A percentile compares a stretch with the other conserved stretches of the same genome.
Conservation (phyloP, 2,888 invertebrate species). For the Phytoseiulus persimilis region DNA sequence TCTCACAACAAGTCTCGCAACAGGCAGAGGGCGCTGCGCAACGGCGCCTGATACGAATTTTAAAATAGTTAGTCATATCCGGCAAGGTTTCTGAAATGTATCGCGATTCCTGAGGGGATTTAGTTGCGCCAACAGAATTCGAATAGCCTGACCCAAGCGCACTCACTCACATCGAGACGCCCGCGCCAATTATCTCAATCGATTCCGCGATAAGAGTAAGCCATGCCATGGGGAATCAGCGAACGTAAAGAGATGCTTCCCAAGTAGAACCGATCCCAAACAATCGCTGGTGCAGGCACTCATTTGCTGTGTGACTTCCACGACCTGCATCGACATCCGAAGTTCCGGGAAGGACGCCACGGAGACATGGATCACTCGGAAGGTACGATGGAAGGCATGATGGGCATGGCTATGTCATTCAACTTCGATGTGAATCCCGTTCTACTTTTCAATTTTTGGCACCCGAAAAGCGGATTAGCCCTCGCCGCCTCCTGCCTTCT, state of each 20-base stretch:
- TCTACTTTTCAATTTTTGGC: background rate
- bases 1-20: too few species aligned
- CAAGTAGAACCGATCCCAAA: background rate
- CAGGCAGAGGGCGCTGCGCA: too few species aligned
- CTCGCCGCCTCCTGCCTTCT: background rate
- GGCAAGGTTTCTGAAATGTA: too few species aligned
- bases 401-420: background rate
- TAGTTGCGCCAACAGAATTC: background rate
- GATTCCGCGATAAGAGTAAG: background rate
- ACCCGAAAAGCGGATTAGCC: background rate
- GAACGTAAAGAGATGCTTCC: background rate
- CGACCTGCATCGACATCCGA: background rate
- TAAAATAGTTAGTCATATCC: too few species aligned
- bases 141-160: background rate
- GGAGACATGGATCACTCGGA: background rate
- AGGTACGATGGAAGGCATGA: background rate
- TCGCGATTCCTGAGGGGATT: too few species aligned
- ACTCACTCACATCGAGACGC: background rate
- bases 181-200: background rate
- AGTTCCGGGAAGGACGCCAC: background rate
- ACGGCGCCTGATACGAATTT: too few species aligned
- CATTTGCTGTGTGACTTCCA: background rate
- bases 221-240: background rate
- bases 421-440: background rate
- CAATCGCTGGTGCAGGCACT: background rate